phyloP scores from a whole-genome alignment of 2,113 vertebrate species.

The Erinaceus europaeus region DNA sequence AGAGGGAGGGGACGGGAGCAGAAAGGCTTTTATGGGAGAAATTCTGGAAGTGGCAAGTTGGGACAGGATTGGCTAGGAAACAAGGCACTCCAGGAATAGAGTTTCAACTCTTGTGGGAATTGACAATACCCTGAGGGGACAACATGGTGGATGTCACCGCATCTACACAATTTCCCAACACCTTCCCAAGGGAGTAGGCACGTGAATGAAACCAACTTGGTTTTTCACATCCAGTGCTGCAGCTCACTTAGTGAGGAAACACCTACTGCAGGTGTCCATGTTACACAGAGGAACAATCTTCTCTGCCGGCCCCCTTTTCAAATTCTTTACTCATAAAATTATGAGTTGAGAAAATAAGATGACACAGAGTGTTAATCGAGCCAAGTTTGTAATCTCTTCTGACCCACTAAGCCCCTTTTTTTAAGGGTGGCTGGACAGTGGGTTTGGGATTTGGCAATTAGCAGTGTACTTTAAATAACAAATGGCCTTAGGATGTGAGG shows the following conservation, averaged over 20 bases:
- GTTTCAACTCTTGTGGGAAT: too few relatives aligned
- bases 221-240: background rate
- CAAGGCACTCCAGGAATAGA: too few relatives aligned
- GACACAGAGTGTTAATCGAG: background rate
- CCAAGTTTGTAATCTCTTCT: background rate
- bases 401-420: background rate
- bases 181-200: background rate
- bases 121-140: too few relatives aligned
- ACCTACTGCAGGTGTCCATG: background rate
- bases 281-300: background rate
- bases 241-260: background rate
- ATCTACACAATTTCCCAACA: too few relatives aligned
- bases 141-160: too few relatives aligned
- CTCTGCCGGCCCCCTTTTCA: background rate
- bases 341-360: slow-evolving; percentile 6
- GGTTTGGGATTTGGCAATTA: background rate
- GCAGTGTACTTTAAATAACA: background rate
- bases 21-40: too few relatives aligned
- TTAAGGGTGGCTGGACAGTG: background rate
- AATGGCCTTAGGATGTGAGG: background rate
- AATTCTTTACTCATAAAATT: background rate
- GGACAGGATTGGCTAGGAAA: too few relatives aligned
- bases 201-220: background rate
- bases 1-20: too few relatives aligned
- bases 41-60: too few relatives aligned